phyloP scores from a whole-genome alignment of 2,797 vertebrate genomes.

The Lithobates pipiens region DNA sequence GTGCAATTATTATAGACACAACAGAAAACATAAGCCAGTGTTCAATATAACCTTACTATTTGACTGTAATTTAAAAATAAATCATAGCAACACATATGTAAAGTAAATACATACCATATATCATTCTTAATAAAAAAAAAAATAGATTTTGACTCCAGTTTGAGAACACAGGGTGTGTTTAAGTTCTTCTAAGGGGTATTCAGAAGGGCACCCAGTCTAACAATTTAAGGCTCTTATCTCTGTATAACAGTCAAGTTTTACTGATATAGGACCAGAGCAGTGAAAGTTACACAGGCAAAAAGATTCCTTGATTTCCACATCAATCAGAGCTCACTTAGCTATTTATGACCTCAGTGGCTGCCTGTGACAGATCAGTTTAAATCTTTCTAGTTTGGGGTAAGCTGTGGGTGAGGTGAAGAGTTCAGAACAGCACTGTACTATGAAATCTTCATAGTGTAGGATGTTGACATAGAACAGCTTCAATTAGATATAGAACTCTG shows the following conservation, averaged over 20 bases:
- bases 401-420: constrained; percentile 30
- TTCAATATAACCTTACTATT: too few relatives aligned
- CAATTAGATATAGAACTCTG: constrained; percentile 19
- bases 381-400: background rate
- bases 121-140: background rate
- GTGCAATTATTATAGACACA: too few relatives aligned
- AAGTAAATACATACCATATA: background rate
- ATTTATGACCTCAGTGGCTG: constrained; percentile 41
- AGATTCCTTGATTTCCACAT: constrained; percentile 39
- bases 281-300: constrained; percentile 20
- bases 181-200: background rate
- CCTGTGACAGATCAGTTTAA: constrained; percentile 28
- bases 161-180: constrained; percentile 3
- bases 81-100: background rate
- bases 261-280: constrained; percentile 9
- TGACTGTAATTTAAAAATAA: too few relatives aligned
- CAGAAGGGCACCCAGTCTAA: constrained; percentile 1
- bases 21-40: too few relatives aligned
- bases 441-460: constrained; percentile 20
- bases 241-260: constrained; percentile 31
- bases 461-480: constrained; percentile 15
- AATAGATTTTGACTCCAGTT: background rate
- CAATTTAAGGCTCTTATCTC: constrained; percentile 28
- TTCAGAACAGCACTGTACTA: constrained; percentile 21
- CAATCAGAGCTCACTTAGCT: constrained; percentile 43